Conservation (phyloP, 2,888 invertebrate genomes). For the Archips crataeganus region DNA sequence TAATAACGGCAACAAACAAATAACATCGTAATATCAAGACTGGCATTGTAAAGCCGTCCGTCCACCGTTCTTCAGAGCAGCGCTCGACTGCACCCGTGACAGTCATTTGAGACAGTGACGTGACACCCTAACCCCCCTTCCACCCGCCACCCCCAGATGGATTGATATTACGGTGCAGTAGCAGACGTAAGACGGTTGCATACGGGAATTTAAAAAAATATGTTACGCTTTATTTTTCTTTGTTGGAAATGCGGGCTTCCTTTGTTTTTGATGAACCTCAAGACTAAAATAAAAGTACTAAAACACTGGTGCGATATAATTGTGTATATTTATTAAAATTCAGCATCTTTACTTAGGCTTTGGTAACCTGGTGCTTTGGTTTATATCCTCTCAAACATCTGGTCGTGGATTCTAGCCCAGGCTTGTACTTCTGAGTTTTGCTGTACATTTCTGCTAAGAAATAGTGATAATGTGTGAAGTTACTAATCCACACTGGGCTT, state of each 20-base stretch:
- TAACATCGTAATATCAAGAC: conserved; percentile 76
- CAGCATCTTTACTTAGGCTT: no score
- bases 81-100: conserved; percentile 81
- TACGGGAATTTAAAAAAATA: conserved; percentile 70
- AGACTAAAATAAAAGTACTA: not conserved
- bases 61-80: conserved; percentile 75
- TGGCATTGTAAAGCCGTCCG: conserved; percentile 73
- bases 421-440: no score
- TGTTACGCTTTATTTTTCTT: conserved; percentile 52
- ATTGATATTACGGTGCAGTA: conserved; percentile 82
- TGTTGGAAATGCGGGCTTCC: not conserved
- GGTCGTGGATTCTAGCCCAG: no score
- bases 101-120: conserved; percentile 85
- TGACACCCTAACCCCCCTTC: conserved; percentile 62
- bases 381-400: no score
- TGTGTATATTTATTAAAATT: no score
- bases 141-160: conserved; percentile 75
- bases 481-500: no score
- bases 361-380: no score
- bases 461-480: no score
- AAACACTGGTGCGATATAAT: no score
- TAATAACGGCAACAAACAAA: conserved; percentile 60
- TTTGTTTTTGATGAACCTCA: not conserved
- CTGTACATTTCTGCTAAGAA: no score
- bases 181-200: conserved; percentile 83